Base-by-base conservation (phyloP, 1,140 invertebrate species). In the Magallana angulata region DNA sequence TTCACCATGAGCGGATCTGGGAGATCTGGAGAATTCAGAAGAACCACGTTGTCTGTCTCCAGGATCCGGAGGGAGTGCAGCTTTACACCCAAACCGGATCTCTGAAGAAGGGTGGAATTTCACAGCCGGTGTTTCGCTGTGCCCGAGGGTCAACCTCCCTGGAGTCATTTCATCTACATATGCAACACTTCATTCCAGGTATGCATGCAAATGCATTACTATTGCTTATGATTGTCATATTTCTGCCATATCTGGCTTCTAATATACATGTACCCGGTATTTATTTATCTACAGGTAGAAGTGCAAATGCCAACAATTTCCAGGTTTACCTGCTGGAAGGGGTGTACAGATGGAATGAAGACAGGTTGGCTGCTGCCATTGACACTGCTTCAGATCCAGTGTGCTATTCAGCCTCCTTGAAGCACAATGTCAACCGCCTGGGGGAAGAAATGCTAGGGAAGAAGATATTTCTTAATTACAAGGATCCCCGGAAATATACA, bases 301-400 rank as follows among this genome's bases (percentile, higher is more conserved):
- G 59, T 71, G 90, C 90, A 2, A 91, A 71, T 56, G 89, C 87
- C 62, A 60, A 86, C 14, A 83, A 92, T 60, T 92, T 90, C 58
- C 91, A 92, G 60, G 89, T 85, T 1, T 91, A 87, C 68, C 68
- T 91, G 57, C 30, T 91, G 60, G 90, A 92, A 57, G 91, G 91
- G 12, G 24, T 91, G n/a, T 12, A 85, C 0, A 57, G 88, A 7
- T 92, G 91, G 90, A 91, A 92, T 82, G 68, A 85, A 18, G 87
- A 90, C 86, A 82, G 90, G 36, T 59, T 24, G 3, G 57, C 16
- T 2, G 91, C 82, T 60, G 89, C 88, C 8, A 16, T 62, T 14
- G 58, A 30, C 58, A 14, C 14, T 5, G 57, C 7, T 11, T 9
- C 12, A 3, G 24, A 62, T 9, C 24, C 14, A 8, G 16, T 7